phyloP scores from a whole-genome alignment of 1,140 invertebrate species.

The Penaeus chinensis region DNA sequence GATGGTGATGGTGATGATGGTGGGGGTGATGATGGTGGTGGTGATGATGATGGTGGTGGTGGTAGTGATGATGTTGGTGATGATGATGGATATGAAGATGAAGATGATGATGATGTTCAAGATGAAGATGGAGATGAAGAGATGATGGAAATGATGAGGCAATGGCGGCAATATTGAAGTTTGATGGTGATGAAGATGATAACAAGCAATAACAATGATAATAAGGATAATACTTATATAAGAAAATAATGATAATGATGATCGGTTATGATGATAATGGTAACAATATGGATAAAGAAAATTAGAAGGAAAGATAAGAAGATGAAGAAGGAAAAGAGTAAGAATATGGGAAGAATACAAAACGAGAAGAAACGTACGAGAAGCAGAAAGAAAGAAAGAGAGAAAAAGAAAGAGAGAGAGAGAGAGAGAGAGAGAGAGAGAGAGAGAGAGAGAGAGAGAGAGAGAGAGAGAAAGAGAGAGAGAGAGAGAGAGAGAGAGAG shows the following conservation, averaged over 20 bases:
- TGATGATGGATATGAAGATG: neutral
- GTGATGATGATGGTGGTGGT: neutral
- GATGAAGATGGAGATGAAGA: too few relatives aligned
- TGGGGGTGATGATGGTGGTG: neutral
- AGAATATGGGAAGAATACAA: too few relatives aligned
- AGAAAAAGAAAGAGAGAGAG: constrained; percentile 20
- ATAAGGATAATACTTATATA: too few relatives aligned
- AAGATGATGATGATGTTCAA: neutral
- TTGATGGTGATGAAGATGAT: too few relatives aligned
- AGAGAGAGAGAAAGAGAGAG: constrained; percentile 45
- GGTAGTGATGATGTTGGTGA: neutral
- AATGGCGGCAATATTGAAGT: neutral
- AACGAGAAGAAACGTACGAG: neutral
- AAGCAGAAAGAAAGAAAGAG: constrained; percentile 2
- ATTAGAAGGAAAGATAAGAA: neutral
- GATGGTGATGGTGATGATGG: neutral
- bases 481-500: constrained; percentile 37
- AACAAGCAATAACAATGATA: neutral
- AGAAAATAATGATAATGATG: too few relatives aligned
- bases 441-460: constrained; percentile 22
- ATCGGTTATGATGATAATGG: neutral
- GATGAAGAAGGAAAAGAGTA: neutral
- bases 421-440: constrained; percentile 24
- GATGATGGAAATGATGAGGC: neutral
- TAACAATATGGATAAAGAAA: too few relatives aligned